phyloP scores from a whole-genome alignment of 1,140 invertebrate genomes.

The Brachystomella parvula region DNA sequence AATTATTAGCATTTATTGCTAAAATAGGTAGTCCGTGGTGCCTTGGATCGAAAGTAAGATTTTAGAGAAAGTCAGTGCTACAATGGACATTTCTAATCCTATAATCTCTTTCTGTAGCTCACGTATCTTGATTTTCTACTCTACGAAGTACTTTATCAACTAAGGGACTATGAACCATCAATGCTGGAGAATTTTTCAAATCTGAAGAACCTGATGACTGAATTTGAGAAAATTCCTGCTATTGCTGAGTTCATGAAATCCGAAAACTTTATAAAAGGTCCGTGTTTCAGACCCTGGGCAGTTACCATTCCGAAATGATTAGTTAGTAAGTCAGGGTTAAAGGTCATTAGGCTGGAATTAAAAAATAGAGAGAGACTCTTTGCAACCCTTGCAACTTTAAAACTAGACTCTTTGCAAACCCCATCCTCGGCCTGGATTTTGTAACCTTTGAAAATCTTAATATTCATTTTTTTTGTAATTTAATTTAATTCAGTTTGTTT shows the following conservation, averaged over 20 bases:
- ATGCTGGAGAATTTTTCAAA: neutral
- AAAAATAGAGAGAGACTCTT: too few species aligned
- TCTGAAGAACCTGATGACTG: neutral
- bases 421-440: too few species aligned
- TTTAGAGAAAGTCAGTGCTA: neutral
- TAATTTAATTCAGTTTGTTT: too few species aligned
- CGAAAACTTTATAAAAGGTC: neutral
- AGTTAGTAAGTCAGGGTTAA: too few species aligned
- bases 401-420: too few species aligned
- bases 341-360: too few species aligned
- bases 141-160: neutral
- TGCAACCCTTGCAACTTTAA: too few species aligned
- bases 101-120: neutral
- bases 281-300: slow-evolving; percentile 6
- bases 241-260: slow-evolving; percentile 10
- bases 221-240: slow-evolving; percentile 13
- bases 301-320: too few species aligned
- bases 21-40: neutral
- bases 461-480: too few species aligned
- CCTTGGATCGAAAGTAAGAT: neutral
- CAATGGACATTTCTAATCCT: neutral
- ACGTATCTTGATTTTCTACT: slow-evolving; percentile 9
- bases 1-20: neutral
- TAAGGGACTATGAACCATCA: neutral
- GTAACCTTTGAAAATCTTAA: too few species aligned